phyloP scores from a whole-genome alignment of 2,113 vertebrate genomes.

The Peromyscus maniculatus region DNA sequence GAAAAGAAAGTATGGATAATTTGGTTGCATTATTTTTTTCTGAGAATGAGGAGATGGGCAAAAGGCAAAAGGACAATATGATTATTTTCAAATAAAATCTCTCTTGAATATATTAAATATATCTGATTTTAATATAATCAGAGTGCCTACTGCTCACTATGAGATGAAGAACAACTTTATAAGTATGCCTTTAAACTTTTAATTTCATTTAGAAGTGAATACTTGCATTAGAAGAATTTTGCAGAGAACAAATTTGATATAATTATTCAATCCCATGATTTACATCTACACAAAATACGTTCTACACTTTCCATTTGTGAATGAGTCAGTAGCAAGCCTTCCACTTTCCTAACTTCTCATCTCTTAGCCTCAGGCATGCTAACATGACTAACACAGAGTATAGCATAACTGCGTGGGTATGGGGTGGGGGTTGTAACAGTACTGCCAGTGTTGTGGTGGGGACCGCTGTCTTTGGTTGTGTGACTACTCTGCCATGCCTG shows the following conservation, averaged over 20 bases:
- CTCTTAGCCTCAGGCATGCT: not conserved
- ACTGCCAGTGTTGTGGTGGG: not conserved
- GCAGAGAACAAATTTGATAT: slow-evolving; percentile 4
- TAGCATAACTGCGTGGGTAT: not conserved
- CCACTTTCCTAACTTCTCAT: not conserved
- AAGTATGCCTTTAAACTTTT: not conserved
- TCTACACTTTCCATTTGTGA: not conserved
- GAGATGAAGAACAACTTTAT: not conserved
- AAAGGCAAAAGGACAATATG: not conserved
- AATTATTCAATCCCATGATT: not conserved
- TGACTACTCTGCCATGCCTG: not conserved
- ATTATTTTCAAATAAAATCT: not conserved
- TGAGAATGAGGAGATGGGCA: slow-evolving; percentile 16
- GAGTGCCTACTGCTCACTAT: not conserved
- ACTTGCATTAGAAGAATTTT: slow-evolving; percentile 29
- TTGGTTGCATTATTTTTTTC: not conserved
- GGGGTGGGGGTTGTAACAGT: not conserved
- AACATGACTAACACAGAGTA: not conserved
- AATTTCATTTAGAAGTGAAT: slow-evolving; percentile 34
- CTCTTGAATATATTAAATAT: slow-evolving; percentile 39
- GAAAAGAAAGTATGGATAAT: slow-evolving; percentile 16
- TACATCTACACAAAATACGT: not conserved
- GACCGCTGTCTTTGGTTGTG: not conserved
- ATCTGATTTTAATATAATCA: not conserved
- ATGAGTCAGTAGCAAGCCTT: not conserved